Conservation (phyloP, 2,888 invertebrate genomes). For the Homarus gammarus region DNA sequence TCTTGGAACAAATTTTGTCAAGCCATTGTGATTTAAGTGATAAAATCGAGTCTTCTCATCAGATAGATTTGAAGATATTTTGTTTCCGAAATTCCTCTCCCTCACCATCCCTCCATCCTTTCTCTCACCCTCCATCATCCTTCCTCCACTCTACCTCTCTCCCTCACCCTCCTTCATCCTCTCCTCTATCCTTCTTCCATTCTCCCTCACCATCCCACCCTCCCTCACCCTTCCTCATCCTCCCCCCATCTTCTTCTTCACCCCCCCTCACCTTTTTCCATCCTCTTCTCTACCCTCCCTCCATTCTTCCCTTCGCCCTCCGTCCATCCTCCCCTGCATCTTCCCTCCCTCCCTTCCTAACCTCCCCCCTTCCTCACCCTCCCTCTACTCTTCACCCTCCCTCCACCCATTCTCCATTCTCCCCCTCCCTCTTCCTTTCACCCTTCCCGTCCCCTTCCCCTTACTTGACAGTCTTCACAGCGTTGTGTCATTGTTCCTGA, state of each 20-base stretch:
- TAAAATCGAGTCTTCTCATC: not conserved
- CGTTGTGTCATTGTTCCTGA: too few species aligned
- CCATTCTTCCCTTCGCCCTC: too few species aligned
- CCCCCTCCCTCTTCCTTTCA: too few species aligned
- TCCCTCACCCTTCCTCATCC: not conserved
- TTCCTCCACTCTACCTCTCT: not conserved
- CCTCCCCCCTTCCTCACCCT: not conserved
- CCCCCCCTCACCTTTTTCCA: too few species aligned
- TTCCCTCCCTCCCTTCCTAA: too few species aligned
- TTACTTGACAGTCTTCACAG: too few species aligned
- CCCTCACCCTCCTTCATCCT: not conserved
- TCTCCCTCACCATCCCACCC: not conserved
- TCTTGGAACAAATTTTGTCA: not conserved
- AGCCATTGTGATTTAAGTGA: not conserved
- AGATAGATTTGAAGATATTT: not conserved
- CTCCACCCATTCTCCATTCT: too few species aligned
- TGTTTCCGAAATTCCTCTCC: not conserved
- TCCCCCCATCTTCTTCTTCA: too few species aligned
- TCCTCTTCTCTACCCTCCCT: too few species aligned
- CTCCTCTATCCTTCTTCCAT: not conserved
- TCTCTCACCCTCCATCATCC: not conserved
- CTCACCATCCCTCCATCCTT: not conserved
- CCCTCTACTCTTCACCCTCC: too few species aligned
- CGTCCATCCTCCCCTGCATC: too few species aligned
- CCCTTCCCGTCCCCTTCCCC: too few species aligned